A percentile compares a stretch with the other conserved stretches of the same genome.
These are phyloP conservation scores for Biston betularia DNA, from an alignment of 2,888 invertebrate genomes.

Conservation along the genomic window DNA sequence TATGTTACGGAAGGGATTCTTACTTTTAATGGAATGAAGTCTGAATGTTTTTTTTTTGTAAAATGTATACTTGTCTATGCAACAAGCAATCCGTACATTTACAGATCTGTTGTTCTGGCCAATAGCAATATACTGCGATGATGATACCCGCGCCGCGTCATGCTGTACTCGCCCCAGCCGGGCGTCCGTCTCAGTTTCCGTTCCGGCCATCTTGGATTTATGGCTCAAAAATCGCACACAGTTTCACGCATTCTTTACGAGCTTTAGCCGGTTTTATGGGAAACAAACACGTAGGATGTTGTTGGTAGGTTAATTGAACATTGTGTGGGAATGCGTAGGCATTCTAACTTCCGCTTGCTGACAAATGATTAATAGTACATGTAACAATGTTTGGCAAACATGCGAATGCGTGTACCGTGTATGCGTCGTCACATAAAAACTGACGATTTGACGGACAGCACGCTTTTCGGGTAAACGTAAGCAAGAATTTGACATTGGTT, in stretches of 20 bases:
- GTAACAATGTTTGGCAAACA: conserved; percentile 35
- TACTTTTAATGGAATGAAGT: too few relatives aligned
- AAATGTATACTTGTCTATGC: too few relatives aligned
- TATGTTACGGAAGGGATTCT: too few relatives aligned
- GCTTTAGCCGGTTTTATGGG: conserved; percentile 25
- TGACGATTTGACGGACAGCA: neutral
- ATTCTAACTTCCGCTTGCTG: conserved; percentile 29
- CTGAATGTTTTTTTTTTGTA: too few relatives aligned
- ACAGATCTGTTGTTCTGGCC: neutral
- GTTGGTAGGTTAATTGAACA: conserved; percentile 34
- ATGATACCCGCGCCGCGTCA: conserved; percentile 48
- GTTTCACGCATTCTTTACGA: conserved; percentile 33
- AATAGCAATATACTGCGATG: conserved; percentile 12
- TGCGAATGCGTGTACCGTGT: conserved; percentile 14
- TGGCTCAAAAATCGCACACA: conserved; percentile 33
- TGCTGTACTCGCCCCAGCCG: conserved; percentile 52
- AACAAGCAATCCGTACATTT: too few relatives aligned
- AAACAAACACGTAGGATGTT: conserved; percentile 34
- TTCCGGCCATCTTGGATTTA: conserved; percentile 65
- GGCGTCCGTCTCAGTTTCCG: conserved; percentile 68
- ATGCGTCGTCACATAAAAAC: conserved; percentile 13
- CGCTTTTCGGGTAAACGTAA: neutral
- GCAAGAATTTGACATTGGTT: neutral
- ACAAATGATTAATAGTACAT: conserved; percentile 31
- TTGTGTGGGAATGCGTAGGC: conserved; percentile 34